Percentiles rank a stretch among this genome's conserved stretches.
Evolutionary conservation across 2,888 invertebrate species (phyloP).

Genomic region (Cerceris rybyensis): DNA sequence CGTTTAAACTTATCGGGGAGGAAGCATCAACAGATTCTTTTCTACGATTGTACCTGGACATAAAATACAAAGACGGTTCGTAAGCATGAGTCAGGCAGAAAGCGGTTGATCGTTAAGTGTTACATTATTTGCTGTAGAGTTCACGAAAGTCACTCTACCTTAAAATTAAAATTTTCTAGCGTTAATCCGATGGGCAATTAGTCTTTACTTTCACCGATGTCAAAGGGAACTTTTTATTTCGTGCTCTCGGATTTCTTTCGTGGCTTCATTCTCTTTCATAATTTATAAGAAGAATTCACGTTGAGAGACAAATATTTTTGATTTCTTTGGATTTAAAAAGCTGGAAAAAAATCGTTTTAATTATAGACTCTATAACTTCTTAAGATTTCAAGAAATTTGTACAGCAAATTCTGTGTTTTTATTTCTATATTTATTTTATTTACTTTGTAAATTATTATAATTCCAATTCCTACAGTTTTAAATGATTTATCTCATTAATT

Average conservation of each 20-base stretch:
- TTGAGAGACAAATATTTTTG: not conserved
- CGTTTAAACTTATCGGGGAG: too few relatives aligned
- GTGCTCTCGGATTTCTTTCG: slow-evolving; percentile 13
- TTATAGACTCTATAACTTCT: too few relatives aligned
- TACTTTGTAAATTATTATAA: too few relatives aligned
- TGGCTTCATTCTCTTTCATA: not conserved
- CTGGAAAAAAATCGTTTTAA: too few relatives aligned
- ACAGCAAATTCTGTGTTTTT: too few relatives aligned
- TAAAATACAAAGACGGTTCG: not conserved
- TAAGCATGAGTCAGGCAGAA: not conserved
- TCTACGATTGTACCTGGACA: not conserved
- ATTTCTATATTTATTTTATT: too few relatives aligned
- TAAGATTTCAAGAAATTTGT: too few relatives aligned
- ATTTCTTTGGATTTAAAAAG: not conserved
- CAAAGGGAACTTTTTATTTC: slow-evolving; percentile 13
- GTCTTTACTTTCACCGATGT: not conserved
- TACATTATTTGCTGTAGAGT: not conserved
- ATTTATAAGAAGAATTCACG: too few relatives aligned
- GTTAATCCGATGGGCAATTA: slow-evolving; percentile 31
- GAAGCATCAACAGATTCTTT: not conserved
- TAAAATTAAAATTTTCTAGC: slow-evolving; percentile 35
- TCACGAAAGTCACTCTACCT: not conserved
- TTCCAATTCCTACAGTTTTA: too few relatives aligned
- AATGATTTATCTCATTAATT: too few relatives aligned
- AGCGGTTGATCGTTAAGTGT: not conserved